Conservation (phyloP, 2,797 vertebrate genomes). For the Nyctibius grandis region DNA sequence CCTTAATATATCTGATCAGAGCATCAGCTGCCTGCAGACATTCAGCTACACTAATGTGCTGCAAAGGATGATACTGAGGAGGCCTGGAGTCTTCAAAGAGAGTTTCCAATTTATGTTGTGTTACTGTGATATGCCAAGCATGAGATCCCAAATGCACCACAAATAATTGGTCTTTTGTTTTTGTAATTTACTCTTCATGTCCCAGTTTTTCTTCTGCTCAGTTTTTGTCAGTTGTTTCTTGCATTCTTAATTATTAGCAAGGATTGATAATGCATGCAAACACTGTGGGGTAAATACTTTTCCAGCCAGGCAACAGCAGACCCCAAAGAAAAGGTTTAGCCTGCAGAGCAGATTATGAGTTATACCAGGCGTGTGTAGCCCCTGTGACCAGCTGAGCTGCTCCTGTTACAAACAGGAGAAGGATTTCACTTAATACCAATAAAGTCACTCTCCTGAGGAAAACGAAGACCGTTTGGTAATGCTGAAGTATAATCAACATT, state of each 20-base stretch:
- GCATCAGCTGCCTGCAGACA: not conserved
- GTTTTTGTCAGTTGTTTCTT: not conserved
- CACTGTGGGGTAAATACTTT: not conserved
- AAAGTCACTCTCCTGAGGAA: not conserved
- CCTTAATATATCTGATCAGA: not conserved
- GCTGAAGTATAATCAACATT: not conserved
- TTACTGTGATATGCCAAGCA: not conserved
- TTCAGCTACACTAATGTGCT: not conserved
- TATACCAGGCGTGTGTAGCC: not conserved
- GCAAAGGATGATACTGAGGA: not conserved
- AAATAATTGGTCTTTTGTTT: not conserved
- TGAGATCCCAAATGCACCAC: not conserved
- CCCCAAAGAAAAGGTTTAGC: not conserved
- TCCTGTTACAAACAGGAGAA: not conserved
- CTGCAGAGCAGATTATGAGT: not conserved
- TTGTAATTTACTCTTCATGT: fast-evolving
- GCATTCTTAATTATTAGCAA: not conserved
- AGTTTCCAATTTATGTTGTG: not conserved
- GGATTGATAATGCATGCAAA: not conserved
- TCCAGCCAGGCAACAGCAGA: not conserved
- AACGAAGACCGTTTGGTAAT: not conserved
- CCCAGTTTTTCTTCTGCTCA: not conserved
- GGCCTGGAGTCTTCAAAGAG: not conserved
- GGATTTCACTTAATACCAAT: not conserved
- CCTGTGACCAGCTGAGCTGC: not conserved